Conservation (phyloP, 1,140 invertebrate genomes). For the Drosophila sproati region DNA sequence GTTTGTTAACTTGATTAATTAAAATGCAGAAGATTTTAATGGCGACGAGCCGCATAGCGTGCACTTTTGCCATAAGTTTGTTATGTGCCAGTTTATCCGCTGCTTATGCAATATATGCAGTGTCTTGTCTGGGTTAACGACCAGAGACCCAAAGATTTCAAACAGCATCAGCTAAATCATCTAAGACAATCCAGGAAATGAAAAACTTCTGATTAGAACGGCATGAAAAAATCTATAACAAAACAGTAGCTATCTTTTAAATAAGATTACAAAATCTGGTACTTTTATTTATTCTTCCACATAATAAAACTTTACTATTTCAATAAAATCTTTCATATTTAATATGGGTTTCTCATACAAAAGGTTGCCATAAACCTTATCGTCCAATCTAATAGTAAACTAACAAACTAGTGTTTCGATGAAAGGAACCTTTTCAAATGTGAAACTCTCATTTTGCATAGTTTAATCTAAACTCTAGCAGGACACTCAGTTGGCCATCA, state of each 20-base stretch:
- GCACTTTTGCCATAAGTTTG: constrained; percentile 53
- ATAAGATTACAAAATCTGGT: too few relatives aligned
- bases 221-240: not conserved
- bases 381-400: not conserved
- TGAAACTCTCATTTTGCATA: constrained; percentile 10
- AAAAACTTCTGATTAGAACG: not conserved
- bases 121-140: constrained; percentile 13
- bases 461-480: constrained; percentile 26
- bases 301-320: too few relatives aligned
- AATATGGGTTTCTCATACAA: too few relatives aligned
- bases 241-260: not conserved
- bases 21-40: constrained; percentile 55
- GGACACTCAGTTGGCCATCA: constrained; percentile 18
- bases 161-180: not conserved
- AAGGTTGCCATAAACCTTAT: too few relatives aligned
- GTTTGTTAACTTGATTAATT: constrained; percentile 52
- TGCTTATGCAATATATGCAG: constrained; percentile 43
- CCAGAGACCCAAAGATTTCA: not conserved
- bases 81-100: constrained; percentile 53
- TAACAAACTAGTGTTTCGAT: not conserved
- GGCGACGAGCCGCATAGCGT: constrained; percentile 36
- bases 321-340: too few relatives aligned
- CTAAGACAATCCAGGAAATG: not conserved
- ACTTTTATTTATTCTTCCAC: too few relatives aligned
- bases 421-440: not conserved